Evolutionary conservation across 1,140 invertebrate species (phyloP).

Genomic region (Drosophila navojoa): DNA sequence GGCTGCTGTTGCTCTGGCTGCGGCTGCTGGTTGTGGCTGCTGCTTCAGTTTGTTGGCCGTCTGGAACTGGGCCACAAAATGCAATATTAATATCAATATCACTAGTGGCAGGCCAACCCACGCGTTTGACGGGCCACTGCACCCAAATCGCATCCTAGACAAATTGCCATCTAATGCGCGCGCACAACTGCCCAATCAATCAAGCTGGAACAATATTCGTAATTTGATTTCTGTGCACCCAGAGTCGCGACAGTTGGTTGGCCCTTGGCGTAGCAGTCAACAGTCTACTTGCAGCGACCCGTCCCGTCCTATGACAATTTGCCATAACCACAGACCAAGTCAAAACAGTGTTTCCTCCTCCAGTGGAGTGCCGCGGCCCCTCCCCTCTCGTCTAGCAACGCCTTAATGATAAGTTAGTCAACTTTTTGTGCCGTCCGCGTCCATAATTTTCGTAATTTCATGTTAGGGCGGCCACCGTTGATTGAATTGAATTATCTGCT

Average conservation of each 20-base stretch:
- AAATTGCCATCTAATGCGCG: slow-evolving; percentile 45
- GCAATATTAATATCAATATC: slow-evolving; percentile 50
- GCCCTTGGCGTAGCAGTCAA: slow-evolving; percentile 42
- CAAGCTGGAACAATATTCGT: slow-evolving; percentile 43
- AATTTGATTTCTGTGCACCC: slow-evolving; percentile 52
- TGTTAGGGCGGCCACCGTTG: slow-evolving; percentile 70
- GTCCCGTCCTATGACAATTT: slow-evolving; percentile 21
- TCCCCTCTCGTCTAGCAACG: slow-evolving; percentile 41
- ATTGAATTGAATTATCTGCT: slow-evolving; percentile 67
- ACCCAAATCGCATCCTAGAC: slow-evolving; percentile 49
- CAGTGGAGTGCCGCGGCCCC: neutral
- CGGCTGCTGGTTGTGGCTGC: slow-evolving; percentile 5
- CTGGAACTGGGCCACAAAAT: slow-evolving; percentile 37
- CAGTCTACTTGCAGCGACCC: slow-evolving; percentile 46
- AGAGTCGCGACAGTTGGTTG: slow-evolving; percentile 30
- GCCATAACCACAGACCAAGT: slow-evolving; percentile 16
- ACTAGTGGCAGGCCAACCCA: slow-evolving; percentile 26
- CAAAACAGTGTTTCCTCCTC: neutral
- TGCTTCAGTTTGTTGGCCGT: slow-evolving; percentile 8
- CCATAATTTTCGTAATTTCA: slow-evolving; percentile 73
- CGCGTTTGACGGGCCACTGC: slow-evolving; percentile 33
- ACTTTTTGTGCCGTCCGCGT: slow-evolving; percentile 18
- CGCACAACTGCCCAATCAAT: slow-evolving; percentile 59
- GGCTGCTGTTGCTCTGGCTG: neutral
- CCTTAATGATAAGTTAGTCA: slow-evolving; percentile 64